phyloP scores from a whole-genome alignment of 2,113 vertebrate species.

The Mormyrus lacerda region DNA sequence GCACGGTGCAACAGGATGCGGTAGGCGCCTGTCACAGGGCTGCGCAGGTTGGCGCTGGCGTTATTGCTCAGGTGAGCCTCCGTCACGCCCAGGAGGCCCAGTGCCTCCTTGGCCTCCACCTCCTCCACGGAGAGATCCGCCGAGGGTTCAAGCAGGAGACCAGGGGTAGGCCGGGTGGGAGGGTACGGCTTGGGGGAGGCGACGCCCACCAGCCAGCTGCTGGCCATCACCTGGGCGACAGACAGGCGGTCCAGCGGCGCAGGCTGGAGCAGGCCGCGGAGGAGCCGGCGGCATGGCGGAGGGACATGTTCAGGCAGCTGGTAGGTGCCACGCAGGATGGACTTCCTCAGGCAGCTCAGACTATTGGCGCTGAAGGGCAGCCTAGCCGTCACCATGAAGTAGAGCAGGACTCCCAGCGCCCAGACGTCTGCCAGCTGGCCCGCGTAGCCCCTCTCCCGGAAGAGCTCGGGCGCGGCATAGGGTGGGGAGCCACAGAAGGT shows the following conservation, averaged over 20 bases:
- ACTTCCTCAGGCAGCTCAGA: slow-evolving; percentile 42
- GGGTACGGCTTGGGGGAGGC: slow-evolving; percentile 44
- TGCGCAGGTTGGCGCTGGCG: slow-evolving; percentile 38
- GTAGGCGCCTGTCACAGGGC: slow-evolving; percentile 54
- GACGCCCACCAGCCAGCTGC: slow-evolving; percentile 51
- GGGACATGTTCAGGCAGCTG: slow-evolving; percentile 49
- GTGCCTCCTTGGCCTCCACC: slow-evolving; percentile 38
- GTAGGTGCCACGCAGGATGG: slow-evolving; percentile 58
- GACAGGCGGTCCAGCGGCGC: slow-evolving; percentile 46
- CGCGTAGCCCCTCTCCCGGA: slow-evolving; percentile 47
- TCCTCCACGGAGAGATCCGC: slow-evolving; percentile 45
- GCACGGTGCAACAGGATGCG: slow-evolving; percentile 54
- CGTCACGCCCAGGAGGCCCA: slow-evolving; percentile 54
- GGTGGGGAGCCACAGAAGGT: slow-evolving; percentile 63
- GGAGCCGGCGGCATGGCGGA: slow-evolving; percentile 44
- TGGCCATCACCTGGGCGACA: slow-evolving; percentile 40
- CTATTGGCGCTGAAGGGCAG: slow-evolving; percentile 56
- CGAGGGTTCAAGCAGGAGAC: slow-evolving; percentile 38
- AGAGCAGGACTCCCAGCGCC: slow-evolving; percentile 62
- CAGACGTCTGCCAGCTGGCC: slow-evolving; percentile 55
- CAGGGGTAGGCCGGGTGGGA: slow-evolving; percentile 31
- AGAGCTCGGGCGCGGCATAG: slow-evolving; percentile 62
- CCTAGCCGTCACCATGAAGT: slow-evolving; percentile 59
- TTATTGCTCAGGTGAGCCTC: slow-evolving; percentile 48
- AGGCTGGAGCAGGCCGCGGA: slow-evolving; percentile 48